These are phyloP conservation scores for Macaria liturata DNA, from an alignment of 2,888 invertebrate genomes.

Conservation along the genomic window DNA sequence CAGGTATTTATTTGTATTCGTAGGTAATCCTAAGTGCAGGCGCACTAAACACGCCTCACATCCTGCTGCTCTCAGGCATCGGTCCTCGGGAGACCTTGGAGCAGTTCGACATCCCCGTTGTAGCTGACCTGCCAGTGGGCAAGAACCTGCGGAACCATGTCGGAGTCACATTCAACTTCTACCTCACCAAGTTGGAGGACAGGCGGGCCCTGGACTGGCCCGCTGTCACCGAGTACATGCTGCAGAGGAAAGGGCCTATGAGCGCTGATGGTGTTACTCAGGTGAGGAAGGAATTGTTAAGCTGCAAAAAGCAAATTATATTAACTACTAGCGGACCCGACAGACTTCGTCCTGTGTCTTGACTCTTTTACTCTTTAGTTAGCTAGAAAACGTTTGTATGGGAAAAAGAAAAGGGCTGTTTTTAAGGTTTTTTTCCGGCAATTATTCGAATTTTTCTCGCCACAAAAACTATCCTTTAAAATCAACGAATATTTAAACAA, in stretches of 20 bases:
- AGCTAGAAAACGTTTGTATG: too few relatives aligned
- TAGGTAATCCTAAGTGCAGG: conserved; percentile 85
- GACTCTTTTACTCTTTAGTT: too few relatives aligned
- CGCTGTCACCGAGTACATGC: conserved; percentile 78
- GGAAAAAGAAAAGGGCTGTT: too few relatives aligned
- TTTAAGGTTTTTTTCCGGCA: too few relatives aligned
- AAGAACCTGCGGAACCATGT: conserved; percentile 85
- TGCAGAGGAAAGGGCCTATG: conserved; percentile 83
- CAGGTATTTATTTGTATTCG: conserved; percentile 24
- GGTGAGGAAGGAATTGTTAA: conserved; percentile 45
- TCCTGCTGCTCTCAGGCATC: conserved; percentile 85
- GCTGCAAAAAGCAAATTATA: too few relatives aligned
- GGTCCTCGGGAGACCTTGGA: conserved; percentile 82
- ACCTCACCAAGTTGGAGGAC: conserved; percentile 68
- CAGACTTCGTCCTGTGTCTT: neutral
- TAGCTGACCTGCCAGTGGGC: conserved; percentile 86
- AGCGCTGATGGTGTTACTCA: conserved; percentile 85
- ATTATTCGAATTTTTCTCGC: too few relatives aligned
- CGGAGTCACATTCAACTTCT: conserved; percentile 80
- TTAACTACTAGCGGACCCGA: too few relatives aligned
- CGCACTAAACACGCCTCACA: conserved; percentile 85
- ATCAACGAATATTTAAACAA: too few relatives aligned
- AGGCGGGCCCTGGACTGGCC: conserved; percentile 83
- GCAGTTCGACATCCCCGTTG: conserved; percentile 74
- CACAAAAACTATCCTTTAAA: too few relatives aligned